phyloP scores from a whole-genome alignment of 2,888 invertebrate genomes.

The Perizoma affinitatum region DNA sequence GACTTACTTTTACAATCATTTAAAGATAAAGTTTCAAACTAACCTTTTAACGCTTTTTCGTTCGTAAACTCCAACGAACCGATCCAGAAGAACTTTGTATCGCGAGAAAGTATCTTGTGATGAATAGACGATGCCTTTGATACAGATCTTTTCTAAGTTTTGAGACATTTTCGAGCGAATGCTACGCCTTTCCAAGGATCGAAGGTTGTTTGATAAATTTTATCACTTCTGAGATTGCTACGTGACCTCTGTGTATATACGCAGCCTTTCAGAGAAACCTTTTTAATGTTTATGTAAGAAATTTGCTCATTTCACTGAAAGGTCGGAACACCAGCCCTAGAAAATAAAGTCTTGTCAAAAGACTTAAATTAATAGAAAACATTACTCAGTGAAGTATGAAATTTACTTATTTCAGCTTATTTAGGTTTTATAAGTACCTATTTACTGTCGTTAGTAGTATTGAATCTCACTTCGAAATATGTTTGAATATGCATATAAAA shows the following conservation, averaged over 20 bases:
- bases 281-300: not conserved
- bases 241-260: not conserved
- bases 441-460: no score
- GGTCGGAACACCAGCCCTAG: no score
- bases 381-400: no score
- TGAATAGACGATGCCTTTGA: constrained; percentile 31
- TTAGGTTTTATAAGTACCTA: no score
- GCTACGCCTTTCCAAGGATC: constrained; percentile 24
- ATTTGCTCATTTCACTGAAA: not conserved
- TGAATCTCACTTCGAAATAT: no score
- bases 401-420: no score
- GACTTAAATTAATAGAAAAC: no score
- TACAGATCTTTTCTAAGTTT: constrained; percentile 30
- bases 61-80: constrained; percentile 18
- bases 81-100: constrained; percentile 26
- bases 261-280: not conserved
- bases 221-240: constrained; percentile 9
- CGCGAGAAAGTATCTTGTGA: constrained; percentile 29
- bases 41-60: constrained; percentile 15
- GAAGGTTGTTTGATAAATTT: constrained; percentile 14
- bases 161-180: constrained; percentile 22
- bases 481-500: no score
- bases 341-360: no score
- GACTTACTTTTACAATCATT: not conserved
- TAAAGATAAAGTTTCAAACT: constrained; percentile 3